These are phyloP conservation scores for Polydrusus pterygomalis DNA, from an alignment of 2,888 invertebrate species.

Conservation along the genomic window DNA sequence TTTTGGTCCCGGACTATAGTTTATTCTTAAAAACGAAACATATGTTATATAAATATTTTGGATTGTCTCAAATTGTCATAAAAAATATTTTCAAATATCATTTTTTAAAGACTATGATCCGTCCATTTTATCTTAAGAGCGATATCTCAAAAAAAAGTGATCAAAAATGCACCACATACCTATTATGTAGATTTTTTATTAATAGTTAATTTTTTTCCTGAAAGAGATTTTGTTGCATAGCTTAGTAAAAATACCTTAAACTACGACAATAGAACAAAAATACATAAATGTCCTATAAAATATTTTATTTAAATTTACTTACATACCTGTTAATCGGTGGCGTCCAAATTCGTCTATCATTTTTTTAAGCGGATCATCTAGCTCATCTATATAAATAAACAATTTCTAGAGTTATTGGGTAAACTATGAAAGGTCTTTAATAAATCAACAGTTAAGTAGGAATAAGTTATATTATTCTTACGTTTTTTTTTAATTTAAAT, in stretches of 20 bases:
- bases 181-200: background rate
- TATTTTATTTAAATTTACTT: slow-evolving; percentile 15
- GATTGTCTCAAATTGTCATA: too few relatives aligned
- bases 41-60: too few relatives aligned
- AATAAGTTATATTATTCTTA: background rate
- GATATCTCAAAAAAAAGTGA: too few relatives aligned
- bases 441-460: slow-evolving; percentile 4
- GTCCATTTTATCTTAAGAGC: too few relatives aligned
- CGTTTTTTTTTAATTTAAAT: background rate
- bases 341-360: slow-evolving; percentile 67
- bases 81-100: too few relatives aligned
- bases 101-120: too few relatives aligned
- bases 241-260: too few relatives aligned
- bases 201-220: background rate
- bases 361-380: slow-evolving; percentile 64
- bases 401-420: slow-evolving; percentile 52
- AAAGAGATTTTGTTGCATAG: too few relatives aligned
- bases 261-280: too few relatives aligned
- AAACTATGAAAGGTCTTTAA: background rate
- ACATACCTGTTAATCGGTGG: slow-evolving; percentile 67
- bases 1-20: too few relatives aligned
- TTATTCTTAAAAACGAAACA: too few relatives aligned
- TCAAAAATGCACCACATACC: too few relatives aligned
- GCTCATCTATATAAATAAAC: slow-evolving; percentile 55
- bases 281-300: background rate